Evolutionary conservation across 2,797 vertebrate genomes (phyloP).

Genomic region (Aplochiton taeniatus): DNA sequence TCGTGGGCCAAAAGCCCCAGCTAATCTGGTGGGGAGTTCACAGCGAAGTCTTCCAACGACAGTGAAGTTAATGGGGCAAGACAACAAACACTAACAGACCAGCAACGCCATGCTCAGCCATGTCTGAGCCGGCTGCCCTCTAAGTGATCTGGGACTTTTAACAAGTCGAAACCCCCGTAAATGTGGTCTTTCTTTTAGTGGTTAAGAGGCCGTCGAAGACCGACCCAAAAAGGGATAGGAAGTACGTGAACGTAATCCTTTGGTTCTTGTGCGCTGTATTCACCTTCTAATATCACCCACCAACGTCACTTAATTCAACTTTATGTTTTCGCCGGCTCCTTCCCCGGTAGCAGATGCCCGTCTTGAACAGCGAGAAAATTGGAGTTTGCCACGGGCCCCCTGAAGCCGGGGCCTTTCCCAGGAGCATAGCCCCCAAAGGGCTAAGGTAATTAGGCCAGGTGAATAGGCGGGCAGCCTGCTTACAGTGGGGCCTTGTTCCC

Average conservation of each 20-base stretch:
- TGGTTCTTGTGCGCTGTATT: constrained; percentile 17
- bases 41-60: constrained; percentile 50
- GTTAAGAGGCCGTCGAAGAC: constrained; percentile 16
- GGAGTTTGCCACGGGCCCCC: constrained; percentile 53
- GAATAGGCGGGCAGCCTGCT: constrained; percentile 73
- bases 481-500: constrained; percentile 81
- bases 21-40: constrained; percentile 60
- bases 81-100: constrained; percentile 64
- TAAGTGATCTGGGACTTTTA: constrained; percentile 50
- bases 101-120: constrained; percentile 47
- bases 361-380: constrained; percentile 51
- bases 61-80: constrained; percentile 61
- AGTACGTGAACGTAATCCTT: constrained; percentile 15
- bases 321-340: constrained; percentile 27
- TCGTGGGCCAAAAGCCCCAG: constrained; percentile 53
- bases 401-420: constrained; percentile 64
- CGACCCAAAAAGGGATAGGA: constrained; percentile 11
- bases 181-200: constrained; percentile 29
- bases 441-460: constrained; percentile 80
- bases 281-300: constrained; percentile 13
- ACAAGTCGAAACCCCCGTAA: constrained; percentile 40
- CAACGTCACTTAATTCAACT: constrained; percentile 24
- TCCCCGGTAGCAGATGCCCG: constrained; percentile 23
- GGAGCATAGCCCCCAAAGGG: constrained; percentile 60
- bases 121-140: constrained; percentile 35